phyloP scores from a whole-genome alignment of 2,888 invertebrate genomes.

The Mimumesa dahlbomi region DNA sequence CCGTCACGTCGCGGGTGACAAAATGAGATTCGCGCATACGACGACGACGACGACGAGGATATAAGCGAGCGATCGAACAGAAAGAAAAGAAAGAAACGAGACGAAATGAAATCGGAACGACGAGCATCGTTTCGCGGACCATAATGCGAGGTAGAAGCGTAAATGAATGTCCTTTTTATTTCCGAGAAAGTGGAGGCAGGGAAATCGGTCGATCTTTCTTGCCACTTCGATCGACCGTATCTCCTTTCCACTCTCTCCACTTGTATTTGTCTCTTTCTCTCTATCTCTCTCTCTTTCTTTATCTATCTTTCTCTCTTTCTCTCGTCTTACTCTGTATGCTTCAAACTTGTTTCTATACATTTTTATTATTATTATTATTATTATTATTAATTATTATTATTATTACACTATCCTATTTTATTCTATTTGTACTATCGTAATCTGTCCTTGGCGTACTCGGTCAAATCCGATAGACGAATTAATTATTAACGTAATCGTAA shows the following conservation, averaged over 20 bases:
- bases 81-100: conserved; percentile 10
- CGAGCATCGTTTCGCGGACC: too few relatives aligned
- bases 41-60: neutral
- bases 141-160: conserved; percentile 10
- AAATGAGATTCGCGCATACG: neutral
- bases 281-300: conserved; percentile 3
- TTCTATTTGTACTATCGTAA: too few relatives aligned
- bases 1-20: neutral
- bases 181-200: conserved; percentile 5
- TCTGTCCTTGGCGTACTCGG: conserved; percentile 67
- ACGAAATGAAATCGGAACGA: conserved; percentile 12
- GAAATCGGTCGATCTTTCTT: conserved; percentile 11
- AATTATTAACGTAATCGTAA: conserved; percentile 45
- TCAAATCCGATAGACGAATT: conserved; percentile 57
- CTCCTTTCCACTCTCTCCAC: neutral
- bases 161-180: conserved; percentile 3
- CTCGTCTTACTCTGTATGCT: neutral
- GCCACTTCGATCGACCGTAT: conserved; percentile 3
- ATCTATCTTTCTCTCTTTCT: neutral
- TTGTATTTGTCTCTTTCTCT: neutral
- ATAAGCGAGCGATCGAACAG: neutral
- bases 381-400: neutral
- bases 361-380: neutral
- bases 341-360: neutral
- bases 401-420: too few relatives aligned